These are phyloP conservation scores for Caenorhabditis sp. DNA, from an alignment of 2,888 invertebrate genomes.

Conservation along the genomic window DNA sequence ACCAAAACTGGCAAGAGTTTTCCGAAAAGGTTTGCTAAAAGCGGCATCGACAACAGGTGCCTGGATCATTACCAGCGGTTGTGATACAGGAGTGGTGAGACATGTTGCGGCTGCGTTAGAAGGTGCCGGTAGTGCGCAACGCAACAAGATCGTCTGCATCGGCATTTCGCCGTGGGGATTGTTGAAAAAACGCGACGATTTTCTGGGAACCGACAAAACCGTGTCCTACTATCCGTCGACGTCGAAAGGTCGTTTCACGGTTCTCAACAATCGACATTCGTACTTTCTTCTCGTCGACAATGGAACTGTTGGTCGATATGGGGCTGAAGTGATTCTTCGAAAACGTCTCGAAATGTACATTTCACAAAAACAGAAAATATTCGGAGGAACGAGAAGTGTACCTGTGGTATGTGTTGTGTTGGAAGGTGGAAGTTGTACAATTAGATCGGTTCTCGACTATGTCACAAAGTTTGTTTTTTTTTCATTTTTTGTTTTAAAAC, in stretches of 20 bases:
- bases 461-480: constrained; percentile 77
- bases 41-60: constrained; percentile 98
- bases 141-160: constrained; percentile 81
- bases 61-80: constrained; percentile 88
- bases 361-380: constrained; percentile 64
- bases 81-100: constrained; percentile 82
- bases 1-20: constrained; percentile 90
- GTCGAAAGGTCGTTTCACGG: constrained; percentile 57
- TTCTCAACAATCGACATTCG: constrained; percentile 91
- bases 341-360: constrained; percentile 95
- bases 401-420: constrained; percentile 94
- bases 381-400: constrained; percentile 49
- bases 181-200: constrained; percentile 74
- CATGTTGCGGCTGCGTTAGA: constrained; percentile 78
- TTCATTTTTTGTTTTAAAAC: background rate
- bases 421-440: constrained; percentile 96
- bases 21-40: constrained; percentile 86
- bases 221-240: constrained; percentile 62
- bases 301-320: constrained; percentile 85
- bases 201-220: constrained; percentile 58
- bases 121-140: constrained; percentile 56
- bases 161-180: constrained; percentile 99
- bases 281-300: constrained; percentile 97
- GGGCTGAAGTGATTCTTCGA: constrained; percentile 85
- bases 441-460: constrained; percentile 93